phyloP scores from a whole-genome alignment of 2,888 invertebrate genomes.

The Drosophila pullipes region DNA sequence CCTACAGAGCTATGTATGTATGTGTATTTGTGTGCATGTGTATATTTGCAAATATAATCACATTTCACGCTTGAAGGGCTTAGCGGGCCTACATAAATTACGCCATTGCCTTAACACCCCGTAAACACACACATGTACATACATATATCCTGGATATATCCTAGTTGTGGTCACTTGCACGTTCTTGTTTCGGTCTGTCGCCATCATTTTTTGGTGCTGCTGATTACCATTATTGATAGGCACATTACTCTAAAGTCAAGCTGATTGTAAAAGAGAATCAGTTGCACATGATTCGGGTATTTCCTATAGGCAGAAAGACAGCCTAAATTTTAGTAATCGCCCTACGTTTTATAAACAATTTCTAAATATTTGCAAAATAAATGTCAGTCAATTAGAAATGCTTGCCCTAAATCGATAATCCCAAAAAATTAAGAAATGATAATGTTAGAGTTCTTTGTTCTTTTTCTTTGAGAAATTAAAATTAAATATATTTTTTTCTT shows the following conservation, averaged over 20 bases:
- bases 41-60: slow-evolving; percentile 63
- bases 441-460: not conserved
- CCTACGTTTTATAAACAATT: not conserved
- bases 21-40: not conserved
- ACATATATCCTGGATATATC: slow-evolving; percentile 12
- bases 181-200: slow-evolving; percentile 35
- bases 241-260: slow-evolving; percentile 30
- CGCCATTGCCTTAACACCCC: slow-evolving; percentile 53
- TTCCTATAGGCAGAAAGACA: not conserved
- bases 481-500: no score
- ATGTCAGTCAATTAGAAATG: not conserved
- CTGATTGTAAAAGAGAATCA: not conserved
- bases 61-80: slow-evolving; percentile 73
- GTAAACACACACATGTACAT: not conserved
- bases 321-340: not conserved
- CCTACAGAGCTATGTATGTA: slow-evolving; percentile 17
- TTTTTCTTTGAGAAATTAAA: not conserved
- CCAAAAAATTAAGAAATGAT: not conserved
- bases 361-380: not conserved
- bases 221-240: slow-evolving; percentile 51
- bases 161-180: slow-evolving; percentile 69
- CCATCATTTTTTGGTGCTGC: slow-evolving; percentile 33
- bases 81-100: slow-evolving; percentile 74
- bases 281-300: not conserved
- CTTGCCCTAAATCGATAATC: not conserved